Evolutionary conservation across 64 coral and sea anemone genomes (phyloP), one percentile per base, ranked within the genome.

Genomic region (Astreopora myriophthalma): DNA sequence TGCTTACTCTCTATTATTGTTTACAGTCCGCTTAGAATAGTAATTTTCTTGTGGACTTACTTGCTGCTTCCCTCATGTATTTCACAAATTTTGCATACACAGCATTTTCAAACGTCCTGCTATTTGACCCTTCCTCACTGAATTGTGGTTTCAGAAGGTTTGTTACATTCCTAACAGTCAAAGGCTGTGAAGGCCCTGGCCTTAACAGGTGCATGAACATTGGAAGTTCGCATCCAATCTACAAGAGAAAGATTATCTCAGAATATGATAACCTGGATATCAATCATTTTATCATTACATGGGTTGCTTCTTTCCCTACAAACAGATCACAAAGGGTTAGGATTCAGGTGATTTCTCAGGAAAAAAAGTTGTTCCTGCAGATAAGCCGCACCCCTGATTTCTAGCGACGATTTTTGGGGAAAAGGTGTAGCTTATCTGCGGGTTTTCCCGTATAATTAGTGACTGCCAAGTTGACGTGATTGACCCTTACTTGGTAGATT

Each of bases 401-500:
- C 40, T 11, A 44, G 40, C 40, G 40, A 44, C 40, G 3, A 44
- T 44, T 44, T 42, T 44, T 44, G 1, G 40, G 40, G 40, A 44
- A 44, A 44, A 44, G 40, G 40, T 44, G 40, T 11, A 2, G 40
- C 40, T 44, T 44, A 44, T 44, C 40, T 44, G 40, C 0, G 40
- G 40, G 40, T 44, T 0, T 44, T 44, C 10, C 6, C 39, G 39
- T 42, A 0, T 42, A 42, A 42, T 42, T 42, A 42, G 9, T 42
- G 6, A 42, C 39, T 42, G 39, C 39, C 39, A 42, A 42, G 34
- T 39, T 33, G 33, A 86, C 61, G 35, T 86, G 39, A 86, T 34
- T 42, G 65, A 51, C 42, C 34, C 74, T 38, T 70, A 90, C 88
- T 42, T 90, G 88, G 65, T 82, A 81, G 26, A 91, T 79, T 34